phyloP scores from a whole-genome alignment of 2,888 invertebrate species.

The Heteromurus nitidus region DNA sequence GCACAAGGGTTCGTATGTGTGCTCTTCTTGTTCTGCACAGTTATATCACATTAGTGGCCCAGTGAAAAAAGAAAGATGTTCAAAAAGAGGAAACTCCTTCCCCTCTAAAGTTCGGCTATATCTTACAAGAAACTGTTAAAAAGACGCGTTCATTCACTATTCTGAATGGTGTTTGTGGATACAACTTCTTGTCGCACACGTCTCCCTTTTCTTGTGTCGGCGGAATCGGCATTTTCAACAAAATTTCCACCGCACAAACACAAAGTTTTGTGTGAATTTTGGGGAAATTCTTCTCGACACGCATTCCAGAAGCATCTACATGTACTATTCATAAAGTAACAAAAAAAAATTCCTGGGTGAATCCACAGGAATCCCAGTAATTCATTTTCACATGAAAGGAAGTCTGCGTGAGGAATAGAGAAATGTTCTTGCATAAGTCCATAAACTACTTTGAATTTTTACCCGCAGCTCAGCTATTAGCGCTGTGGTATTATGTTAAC shows the following conservation, averaged over 20 bases:
- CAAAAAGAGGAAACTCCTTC: too few species aligned
- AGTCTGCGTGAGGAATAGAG: constrained; percentile 12
- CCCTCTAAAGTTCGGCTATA: not conserved
- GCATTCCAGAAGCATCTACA: constrained; percentile 48
- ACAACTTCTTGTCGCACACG: constrained; percentile 15
- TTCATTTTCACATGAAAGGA: constrained; percentile 58
- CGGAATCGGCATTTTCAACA: not conserved
- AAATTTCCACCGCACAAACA: constrained; percentile 31
- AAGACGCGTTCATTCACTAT: not conserved
- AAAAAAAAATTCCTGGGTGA: constrained; percentile 48
- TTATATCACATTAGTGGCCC: too few species aligned
- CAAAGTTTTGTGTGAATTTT: constrained; percentile 51
- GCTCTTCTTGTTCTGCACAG: not conserved
- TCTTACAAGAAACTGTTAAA: not conserved
- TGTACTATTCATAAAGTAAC: not conserved
- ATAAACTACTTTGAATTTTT: constrained; percentile 48
- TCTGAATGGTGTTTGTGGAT: not conserved
- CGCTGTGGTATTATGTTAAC: constrained; percentile 1
- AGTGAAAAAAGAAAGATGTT: too few species aligned
- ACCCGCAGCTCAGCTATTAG: not conserved
- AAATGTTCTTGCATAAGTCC: not conserved
- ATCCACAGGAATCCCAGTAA: constrained; percentile 57
- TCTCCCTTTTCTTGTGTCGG: constrained; percentile 16
- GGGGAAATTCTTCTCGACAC: constrained; percentile 37
- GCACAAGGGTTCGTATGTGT: too few species aligned